A percentile compares a stretch with the other conserved stretches of the same genome.
Conservation (phyloP, 2,888 invertebrate genomes). For the Hyppa rectilinea region DNA sequence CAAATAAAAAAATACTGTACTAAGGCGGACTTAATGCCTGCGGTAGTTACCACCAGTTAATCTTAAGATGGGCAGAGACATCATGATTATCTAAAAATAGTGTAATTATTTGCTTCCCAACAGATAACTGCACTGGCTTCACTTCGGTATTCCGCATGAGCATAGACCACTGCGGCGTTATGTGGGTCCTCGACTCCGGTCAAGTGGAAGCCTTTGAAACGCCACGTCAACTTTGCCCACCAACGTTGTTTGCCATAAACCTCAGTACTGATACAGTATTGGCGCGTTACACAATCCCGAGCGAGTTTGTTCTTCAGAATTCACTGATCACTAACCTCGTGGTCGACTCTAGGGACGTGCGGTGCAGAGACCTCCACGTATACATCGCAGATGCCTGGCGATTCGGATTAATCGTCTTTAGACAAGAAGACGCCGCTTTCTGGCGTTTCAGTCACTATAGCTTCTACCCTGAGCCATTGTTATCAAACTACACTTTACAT, state of each 20-base stretch:
- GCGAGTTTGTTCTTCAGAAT: constrained; percentile 92
- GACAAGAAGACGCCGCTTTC: constrained; percentile 90
- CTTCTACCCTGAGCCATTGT: constrained; percentile 93
- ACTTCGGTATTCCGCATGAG: constrained; percentile 95
- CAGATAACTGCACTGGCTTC: constrained; percentile 90
- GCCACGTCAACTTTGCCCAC: constrained; percentile 93
- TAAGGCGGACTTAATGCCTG: too few relatives aligned
- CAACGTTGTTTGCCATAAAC: constrained; percentile 94
- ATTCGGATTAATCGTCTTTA: constrained; percentile 92
- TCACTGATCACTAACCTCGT: constrained; percentile 93
- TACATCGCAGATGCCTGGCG: constrained; percentile 94
- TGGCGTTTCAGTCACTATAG: constrained; percentile 93
- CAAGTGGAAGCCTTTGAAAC: constrained; percentile 92
- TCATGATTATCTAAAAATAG: too few relatives aligned
- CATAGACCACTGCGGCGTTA: constrained; percentile 94
- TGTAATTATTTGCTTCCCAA: constrained; percentile 4
- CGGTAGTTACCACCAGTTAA: too few relatives aligned
- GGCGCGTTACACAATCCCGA: constrained; percentile 92
- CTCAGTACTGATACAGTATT: constrained; percentile 92
- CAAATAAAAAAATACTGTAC: too few relatives aligned
- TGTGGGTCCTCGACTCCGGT: constrained; percentile 96
- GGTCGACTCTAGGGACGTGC: constrained; percentile 91
- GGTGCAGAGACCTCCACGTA: constrained; percentile 92
- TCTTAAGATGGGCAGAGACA: too few relatives aligned
- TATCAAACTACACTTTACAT: constrained; percentile 94